Percentiles rank a stretch among this genome's conserved stretches.
Conservation (phyloP, 2,888 invertebrate genomes). For the Hirtodrosophila trivittata region DNA sequence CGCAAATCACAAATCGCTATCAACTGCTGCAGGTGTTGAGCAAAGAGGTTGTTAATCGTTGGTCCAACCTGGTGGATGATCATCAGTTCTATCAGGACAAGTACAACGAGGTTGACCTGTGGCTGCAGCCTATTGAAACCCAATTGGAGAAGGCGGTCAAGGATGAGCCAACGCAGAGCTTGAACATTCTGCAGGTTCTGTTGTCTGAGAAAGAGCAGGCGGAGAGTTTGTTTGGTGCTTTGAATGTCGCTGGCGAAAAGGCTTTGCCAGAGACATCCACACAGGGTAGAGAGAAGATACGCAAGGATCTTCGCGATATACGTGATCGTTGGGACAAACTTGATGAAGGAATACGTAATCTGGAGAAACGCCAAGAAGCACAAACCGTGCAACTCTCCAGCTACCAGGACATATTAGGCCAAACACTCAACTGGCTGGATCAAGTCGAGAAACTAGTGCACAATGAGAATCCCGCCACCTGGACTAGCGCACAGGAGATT, state of each 20-base stretch:
- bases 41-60: conserved; percentile 93
- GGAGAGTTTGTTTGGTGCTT: conserved; percentile 89
- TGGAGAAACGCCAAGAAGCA: conserved; percentile 93
- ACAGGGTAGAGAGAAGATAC: conserved; percentile 93
- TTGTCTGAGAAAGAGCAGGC: conserved; percentile 93
- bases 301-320: conserved; percentile 92
- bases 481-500: conserved; percentile 93
- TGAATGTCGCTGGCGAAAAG: conserved; percentile 92
- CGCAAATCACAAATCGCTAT: conserved; percentile 95
- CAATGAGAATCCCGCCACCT: conserved; percentile 88
- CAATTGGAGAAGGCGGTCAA: conserved; percentile 87
- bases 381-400: conserved; percentile 92
- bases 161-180: conserved; percentile 88
- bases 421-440: conserved; percentile 93
- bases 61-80: conserved; percentile 92
- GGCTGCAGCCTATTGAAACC: conserved; percentile 91
- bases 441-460: conserved; percentile 91
- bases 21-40: conserved; percentile 91
- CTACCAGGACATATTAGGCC: conserved; percentile 93
- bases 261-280: conserved; percentile 97
- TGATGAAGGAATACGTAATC: conserved; percentile 91
- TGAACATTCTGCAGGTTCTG: conserved; percentile 89
- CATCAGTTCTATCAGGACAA: conserved; percentile 91
- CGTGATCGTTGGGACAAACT: conserved; percentile 95
- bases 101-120: conserved; percentile 89